These are phyloP conservation scores for Dryobotodes eremita DNA, from an alignment of 2,888 invertebrate genomes.

Conservation along the genomic window DNA sequence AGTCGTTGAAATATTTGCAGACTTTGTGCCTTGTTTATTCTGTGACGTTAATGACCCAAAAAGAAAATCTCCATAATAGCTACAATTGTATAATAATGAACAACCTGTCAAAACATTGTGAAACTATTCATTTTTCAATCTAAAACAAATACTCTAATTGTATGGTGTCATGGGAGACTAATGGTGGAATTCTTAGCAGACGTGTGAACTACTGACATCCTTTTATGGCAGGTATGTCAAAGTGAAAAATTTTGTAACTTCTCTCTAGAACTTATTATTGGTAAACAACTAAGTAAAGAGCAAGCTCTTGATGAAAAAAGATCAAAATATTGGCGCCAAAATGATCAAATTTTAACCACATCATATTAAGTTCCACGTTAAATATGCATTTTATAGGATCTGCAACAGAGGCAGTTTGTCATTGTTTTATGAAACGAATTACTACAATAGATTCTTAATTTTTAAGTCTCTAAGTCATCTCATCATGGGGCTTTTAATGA, in stretches of 20 bases:
- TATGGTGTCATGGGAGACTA: conserved; percentile 32
- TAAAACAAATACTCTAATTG: conserved; percentile 42
- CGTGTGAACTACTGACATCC: conserved; percentile 35
- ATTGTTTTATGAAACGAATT: not conserved
- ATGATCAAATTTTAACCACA: not conserved
- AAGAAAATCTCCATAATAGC: conserved; percentile 14
- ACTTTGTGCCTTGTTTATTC: conserved; percentile 1
- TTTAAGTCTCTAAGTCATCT: too few species aligned
- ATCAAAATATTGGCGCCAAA: not conserved
- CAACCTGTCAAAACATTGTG: conserved; percentile 36
- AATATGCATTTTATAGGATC: not conserved
- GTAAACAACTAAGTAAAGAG: not conserved
- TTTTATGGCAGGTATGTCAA: not conserved
- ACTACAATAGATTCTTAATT: not conserved
- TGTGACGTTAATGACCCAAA: conserved; percentile 2
- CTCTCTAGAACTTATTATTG: not conserved
- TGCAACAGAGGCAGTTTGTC: not conserved
- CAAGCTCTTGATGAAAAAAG: not conserved
- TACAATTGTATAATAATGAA: not conserved
- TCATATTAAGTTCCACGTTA: not conserved
- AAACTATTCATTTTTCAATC: conserved; percentile 23
- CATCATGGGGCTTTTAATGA: too few species aligned
- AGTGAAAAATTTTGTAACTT: not conserved
- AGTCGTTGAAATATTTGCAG: conserved; percentile 9
- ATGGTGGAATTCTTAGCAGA: conserved; percentile 20